Conservation (phyloP, 2,888 invertebrate species). For the Synergus itoensis region DNA sequence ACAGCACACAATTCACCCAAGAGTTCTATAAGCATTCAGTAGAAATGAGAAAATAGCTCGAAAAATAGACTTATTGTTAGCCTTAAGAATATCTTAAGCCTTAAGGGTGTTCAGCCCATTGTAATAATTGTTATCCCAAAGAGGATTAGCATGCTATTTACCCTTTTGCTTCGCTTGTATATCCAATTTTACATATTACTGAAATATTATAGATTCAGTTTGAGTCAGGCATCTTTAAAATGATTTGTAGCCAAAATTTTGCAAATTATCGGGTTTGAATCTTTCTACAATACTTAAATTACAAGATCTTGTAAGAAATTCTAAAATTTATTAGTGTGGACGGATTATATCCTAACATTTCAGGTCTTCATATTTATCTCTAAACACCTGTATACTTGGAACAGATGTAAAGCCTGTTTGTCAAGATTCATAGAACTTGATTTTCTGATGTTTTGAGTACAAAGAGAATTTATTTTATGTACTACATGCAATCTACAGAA, state of each 20-base stretch:
- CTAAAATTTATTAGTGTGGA: neutral
- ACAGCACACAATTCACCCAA: slow-evolving; percentile 7
- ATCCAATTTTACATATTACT: too few species aligned
- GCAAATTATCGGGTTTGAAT: neutral
- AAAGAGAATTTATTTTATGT: slow-evolving; percentile 19
- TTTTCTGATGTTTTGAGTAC: neutral
- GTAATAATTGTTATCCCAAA: neutral
- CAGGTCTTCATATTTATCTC: neutral
- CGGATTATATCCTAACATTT: neutral
- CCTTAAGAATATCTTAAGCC: neutral
- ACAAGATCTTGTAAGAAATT: neutral
- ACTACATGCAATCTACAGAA: slow-evolving; percentile 11
- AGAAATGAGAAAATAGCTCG: too few species aligned
- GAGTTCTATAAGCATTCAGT: slow-evolving; percentile 14
- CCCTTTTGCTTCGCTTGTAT: too few species aligned
- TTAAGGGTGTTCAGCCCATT: neutral
- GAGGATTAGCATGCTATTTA: too few species aligned
- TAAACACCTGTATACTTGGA: neutral
- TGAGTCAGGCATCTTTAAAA: neutral
- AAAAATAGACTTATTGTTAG: slow-evolving; percentile 9
- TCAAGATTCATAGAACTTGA: neutral
- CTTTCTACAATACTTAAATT: neutral
- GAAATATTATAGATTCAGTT: too few species aligned
- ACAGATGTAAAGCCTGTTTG: neutral
- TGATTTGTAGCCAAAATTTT: neutral